Conservation (phyloP, 2,113 vertebrate species). For the Channa maculata region DNA sequence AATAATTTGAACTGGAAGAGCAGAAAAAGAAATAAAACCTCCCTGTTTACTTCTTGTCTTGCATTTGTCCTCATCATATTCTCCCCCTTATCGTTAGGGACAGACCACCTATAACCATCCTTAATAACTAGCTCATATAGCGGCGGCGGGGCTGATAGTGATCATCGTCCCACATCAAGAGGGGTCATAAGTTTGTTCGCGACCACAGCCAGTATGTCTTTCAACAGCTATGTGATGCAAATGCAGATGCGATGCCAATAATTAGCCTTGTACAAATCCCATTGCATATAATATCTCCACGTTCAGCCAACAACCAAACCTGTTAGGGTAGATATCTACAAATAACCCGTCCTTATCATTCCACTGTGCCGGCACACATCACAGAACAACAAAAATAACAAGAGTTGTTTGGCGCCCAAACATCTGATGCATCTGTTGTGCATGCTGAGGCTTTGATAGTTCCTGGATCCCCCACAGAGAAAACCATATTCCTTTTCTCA, state of each 20-base stretch:
- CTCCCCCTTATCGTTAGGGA: conserved; percentile 9
- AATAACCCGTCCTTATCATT: conserved; percentile 52
- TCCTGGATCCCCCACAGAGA: conserved; percentile 51
- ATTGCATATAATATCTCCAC: conserved; percentile 12
- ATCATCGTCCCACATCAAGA: conserved; percentile 36
- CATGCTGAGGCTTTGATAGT: conserved; percentile 66
- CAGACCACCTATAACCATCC: conserved; percentile 24
- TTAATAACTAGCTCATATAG: no score
- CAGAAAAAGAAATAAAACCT: neutral
- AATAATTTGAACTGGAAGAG: neutral
- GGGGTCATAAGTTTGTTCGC: conserved; percentile 26
- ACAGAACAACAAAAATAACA: conserved; percentile 64
- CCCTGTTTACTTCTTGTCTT: conserved; percentile 20
- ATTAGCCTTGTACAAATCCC: conserved; percentile 33
- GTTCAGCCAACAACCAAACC: neutral
- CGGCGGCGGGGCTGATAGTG: conserved; percentile 5
- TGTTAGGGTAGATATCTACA: conserved; percentile 9
- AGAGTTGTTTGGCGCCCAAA: conserved; percentile 56
- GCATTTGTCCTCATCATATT: conserved; percentile 41
- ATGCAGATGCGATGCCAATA: conserved; percentile 26
- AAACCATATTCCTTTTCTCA: conserved; percentile 46
- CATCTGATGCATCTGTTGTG: conserved; percentile 50
- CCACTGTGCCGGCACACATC: conserved; percentile 36
- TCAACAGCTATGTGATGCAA: conserved; percentile 6
- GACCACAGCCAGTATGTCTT: conserved; percentile 12